Conservation (phyloP, 2,797 vertebrate species). For the Holocentrus rufus region DNA sequence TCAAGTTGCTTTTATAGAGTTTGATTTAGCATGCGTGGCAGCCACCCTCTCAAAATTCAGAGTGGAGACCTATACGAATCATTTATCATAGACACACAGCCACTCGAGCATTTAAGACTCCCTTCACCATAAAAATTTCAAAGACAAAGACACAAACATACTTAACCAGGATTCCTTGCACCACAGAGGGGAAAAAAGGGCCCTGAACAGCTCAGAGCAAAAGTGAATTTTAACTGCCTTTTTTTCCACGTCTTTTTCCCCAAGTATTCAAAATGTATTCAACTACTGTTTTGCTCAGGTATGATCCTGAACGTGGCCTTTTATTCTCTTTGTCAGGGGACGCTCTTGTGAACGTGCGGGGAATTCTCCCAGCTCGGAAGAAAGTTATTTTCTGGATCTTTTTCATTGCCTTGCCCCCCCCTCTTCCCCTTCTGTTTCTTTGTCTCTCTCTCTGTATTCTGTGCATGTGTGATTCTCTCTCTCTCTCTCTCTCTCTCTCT, state of each 20-base stretch:
- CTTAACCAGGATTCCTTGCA: conserved; percentile 27
- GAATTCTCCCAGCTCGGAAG: conserved; percentile 11
- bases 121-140: conserved; percentile 21
- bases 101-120: conserved; percentile 26
- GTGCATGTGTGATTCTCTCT: conserved; percentile 19
- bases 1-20: not conserved
- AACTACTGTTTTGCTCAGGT: conserved; percentile 29
- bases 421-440: not conserved
- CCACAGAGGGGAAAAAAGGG: conserved; percentile 12
- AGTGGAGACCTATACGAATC: not conserved
- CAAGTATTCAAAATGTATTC: conserved; percentile 10
- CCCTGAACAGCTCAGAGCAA: not conserved
- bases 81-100: conserved; percentile 28
- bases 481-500: not conserved
- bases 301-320: conserved; percentile 16
- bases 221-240: conserved; percentile 16
- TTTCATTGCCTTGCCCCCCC: not conserved
- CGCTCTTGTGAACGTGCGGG: not conserved
- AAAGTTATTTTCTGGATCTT: conserved; percentile 30
- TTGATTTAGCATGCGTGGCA: conserved; percentile 26
- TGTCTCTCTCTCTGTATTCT: conserved; percentile 5
- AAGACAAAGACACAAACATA: conserved; percentile 33
- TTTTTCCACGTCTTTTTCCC: not conserved
- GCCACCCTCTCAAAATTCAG: conserved; percentile 16
- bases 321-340: conserved; percentile 22